Conservation (phyloP, 2,797 vertebrate species). For the Squalus acanthias region DNA sequence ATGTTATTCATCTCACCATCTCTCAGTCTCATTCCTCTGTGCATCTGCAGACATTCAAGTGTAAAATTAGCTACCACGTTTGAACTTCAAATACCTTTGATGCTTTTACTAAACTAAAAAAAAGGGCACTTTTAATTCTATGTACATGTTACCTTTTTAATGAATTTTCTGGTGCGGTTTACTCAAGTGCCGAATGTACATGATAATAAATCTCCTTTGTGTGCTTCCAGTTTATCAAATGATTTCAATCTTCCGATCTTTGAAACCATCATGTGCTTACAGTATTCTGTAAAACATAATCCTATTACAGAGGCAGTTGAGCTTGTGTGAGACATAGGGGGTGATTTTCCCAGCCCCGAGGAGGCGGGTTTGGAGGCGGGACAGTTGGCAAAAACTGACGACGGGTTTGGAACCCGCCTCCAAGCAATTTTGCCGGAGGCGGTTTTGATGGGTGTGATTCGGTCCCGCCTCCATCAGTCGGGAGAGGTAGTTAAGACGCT, state of each 20-base stretch:
- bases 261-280: neutral
- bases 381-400: no score
- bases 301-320: neutral
- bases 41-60: neutral
- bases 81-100: neutral
- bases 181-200: neutral
- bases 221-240: neutral
- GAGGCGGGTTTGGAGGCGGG: no score
- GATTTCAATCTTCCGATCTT: neutral
- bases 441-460: no score
- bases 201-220: conserved; percentile 4
- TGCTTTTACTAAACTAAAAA: neutral
- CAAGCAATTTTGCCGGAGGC: no score
- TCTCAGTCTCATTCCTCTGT: neutral
- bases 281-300: neutral
- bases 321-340: no score
- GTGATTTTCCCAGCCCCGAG: no score
- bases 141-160: neutral
- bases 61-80: neutral
- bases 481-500: no score
- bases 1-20: neutral
- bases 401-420: no score
- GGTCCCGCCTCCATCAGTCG: no score
- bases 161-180: neutral
- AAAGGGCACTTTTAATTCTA: neutral